Base-by-base conservation (phyloP, 2,113 vertebrate species). In the Hyperopisus bebe region DNA sequence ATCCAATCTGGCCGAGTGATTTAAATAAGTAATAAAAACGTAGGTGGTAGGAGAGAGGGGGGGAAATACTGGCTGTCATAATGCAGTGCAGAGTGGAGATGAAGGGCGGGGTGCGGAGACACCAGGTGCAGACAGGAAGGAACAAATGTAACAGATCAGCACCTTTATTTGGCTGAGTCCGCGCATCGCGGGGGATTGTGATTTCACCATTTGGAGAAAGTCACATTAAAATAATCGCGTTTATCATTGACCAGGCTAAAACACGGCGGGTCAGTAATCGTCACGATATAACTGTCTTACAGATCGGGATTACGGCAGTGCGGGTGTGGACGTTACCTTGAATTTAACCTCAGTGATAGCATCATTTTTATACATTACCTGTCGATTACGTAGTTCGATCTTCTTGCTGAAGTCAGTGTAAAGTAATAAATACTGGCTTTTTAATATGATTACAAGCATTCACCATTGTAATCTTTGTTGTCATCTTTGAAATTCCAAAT, bases 361-460 rank as follows among this genome's bases (percentile, higher is more conserved):
- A 82, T 19, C 39, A 15, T 82, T 82, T 82, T 39, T 42, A 9
- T 19, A 44, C 42, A 82, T 44, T 35, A 13, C 35, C 77, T 44
- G 7, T 82, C 31, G 31, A 82, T 82, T n/a, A 82, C 19, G 39
- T 82, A 6, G 35, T 19, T 42, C 6, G 13, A 51, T 51, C 7
- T 82, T 2, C 77, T 17, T 44, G 77, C 31, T 44, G 77, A 21
- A 82, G 31, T 44, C 39, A 35, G 19, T 10, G 77, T 82, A 9
- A 24, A 77, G 62, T 44, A 6, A 90, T 89, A 89, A 85, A 90
- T 70, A 89, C 91, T 0, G 88, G 13, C 31, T 7, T 47, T n/a
- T 24, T 50, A 80, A 17, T 50, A 47, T 88, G 24, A 62, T 35
- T 58, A 27, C 15, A 24, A 13, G 31, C 62, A 70, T 70, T 70